Percentiles rank a stretch among this genome's conserved stretches.
phyloP scores from a whole-genome alignment of 2,797 vertebrate genomes.

The Sandelia bainsii region DNA sequence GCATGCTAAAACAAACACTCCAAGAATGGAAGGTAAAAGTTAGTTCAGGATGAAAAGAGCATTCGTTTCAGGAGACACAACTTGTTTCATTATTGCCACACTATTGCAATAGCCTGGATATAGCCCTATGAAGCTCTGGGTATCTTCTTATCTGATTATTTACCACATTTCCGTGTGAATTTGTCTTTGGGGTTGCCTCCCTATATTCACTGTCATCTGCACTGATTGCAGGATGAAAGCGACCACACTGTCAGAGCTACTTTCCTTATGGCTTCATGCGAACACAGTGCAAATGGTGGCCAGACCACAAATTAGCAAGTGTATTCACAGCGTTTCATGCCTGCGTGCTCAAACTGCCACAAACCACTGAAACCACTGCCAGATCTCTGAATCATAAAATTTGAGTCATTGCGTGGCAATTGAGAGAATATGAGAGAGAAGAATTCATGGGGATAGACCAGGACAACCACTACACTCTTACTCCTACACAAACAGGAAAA shows the following conservation, averaged over 20 bases:
- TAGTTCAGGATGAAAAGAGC: conserved; percentile 12
- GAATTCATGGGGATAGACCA: conserved; percentile 25
- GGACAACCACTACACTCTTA: conserved; percentile 20
- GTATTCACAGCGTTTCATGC: conserved; percentile 38
- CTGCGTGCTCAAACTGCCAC: conserved; percentile 43
- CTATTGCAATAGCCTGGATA: conserved; percentile 23
- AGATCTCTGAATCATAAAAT: conserved; percentile 48
- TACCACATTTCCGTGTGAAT: conserved; percentile 48
- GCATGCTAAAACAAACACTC: conserved; percentile 2
- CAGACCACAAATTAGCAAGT: conserved; percentile 58
- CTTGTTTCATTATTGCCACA: conserved; percentile 17
- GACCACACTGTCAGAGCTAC: conserved; percentile 25
- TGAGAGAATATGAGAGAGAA: conserved; percentile 32
- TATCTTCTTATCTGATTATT: conserved; percentile 55
- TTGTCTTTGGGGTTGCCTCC: conserved; percentile 37
- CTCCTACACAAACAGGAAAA: conserved; percentile 25
- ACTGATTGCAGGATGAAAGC: conserved; percentile 38
- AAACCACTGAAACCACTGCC: conserved; percentile 39
- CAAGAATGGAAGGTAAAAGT: conserved; percentile 26
- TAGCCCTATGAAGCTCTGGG: conserved; percentile 16
- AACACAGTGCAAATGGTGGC: conserved; percentile 4
- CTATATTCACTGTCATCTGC: conserved; percentile 29
- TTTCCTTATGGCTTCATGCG: conserved; percentile 25
- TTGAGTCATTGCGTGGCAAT: conserved; percentile 8
- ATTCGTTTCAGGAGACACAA: conserved; percentile 16